These are phyloP conservation scores for Selene dorsalis DNA, from an alignment of 2,797 vertebrate species.

Conservation along the genomic window DNA sequence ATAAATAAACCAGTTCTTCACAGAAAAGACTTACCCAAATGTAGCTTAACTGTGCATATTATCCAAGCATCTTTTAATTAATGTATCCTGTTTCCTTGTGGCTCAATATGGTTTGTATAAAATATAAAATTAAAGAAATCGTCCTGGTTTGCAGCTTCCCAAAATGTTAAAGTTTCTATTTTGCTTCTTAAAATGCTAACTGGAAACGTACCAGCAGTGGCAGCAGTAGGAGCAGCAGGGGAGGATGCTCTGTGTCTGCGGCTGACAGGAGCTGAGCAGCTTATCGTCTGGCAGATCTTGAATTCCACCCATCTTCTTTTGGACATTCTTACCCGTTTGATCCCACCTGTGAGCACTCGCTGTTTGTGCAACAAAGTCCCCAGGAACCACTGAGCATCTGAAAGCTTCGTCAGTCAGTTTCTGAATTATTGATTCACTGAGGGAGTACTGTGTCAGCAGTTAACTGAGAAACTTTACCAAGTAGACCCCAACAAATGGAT, in stretches of 20 bases:
- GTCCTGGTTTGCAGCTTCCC: not conserved
- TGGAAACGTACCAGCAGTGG: constrained; percentile 77
- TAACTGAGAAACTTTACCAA: constrained; percentile 81
- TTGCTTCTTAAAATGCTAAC: not conserved
- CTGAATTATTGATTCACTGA: constrained; percentile 90
- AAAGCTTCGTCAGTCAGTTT: constrained; percentile 73
- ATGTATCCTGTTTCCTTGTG: not conserved
- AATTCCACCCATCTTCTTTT: constrained; percentile 89
- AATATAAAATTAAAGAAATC: not conserved
- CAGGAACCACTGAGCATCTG: constrained; percentile 67
- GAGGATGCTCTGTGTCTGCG: constrained; percentile 79
- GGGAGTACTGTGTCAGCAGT: constrained; percentile 84
- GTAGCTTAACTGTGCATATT: not conserved
- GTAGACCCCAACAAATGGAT: constrained; percentile 44
- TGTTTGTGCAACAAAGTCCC: constrained; percentile 51
- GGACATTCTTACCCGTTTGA: constrained; percentile 81
- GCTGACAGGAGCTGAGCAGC: constrained; percentile 83
- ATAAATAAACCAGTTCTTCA: no score
- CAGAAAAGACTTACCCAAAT: not conserved
- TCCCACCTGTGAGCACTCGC: constrained; percentile 54
- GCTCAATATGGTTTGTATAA: not conserved
- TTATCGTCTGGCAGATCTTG: constrained; percentile 91
- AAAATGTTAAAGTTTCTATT: not conserved
- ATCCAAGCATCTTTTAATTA: not conserved
- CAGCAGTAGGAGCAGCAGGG: constrained; percentile 61